Evolutionary conservation across 2,888 invertebrate species (phyloP), one percentile per base, ranked within the genome.

Genomic region (Machimus rusticus): DNA sequence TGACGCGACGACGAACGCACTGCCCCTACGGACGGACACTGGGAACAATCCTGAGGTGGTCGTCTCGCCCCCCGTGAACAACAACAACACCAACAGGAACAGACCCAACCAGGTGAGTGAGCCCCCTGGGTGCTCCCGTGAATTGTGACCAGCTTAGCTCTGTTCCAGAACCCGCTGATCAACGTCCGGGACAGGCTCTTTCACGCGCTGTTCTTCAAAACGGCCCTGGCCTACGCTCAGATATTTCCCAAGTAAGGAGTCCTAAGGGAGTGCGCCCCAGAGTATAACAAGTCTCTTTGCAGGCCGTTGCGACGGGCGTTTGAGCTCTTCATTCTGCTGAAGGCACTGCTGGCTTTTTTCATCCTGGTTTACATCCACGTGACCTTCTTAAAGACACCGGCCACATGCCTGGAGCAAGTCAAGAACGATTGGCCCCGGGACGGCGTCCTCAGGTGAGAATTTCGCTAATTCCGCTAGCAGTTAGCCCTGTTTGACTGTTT

Each of bases 321-420:
- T 86, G 92, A 92, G 87, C 90, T 91, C 74, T 90, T 92, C 89
- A 90, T 93, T 87, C 89, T 91, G 87, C 92, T 94, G 23, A 94
- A 96, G 95, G 97, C 97, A 3, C 93, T 98, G 89, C 91, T 95
- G 86, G 97, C 98, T 86, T 96, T 99, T 93, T 97, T 97, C 91
- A 96, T 98, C 82, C 94, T 99, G 90, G 96, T 97, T 79, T 99
- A 99, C 92, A 98, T 99, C 91, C 99, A 99, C 92, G 95, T 98
- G 92, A 96, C 97, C 89, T 99, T 99, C 93, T 97, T 98, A 77
- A 95, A 97, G 91, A 95, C 97, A 88, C 98, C 99, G 8, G 97
- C 98, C 86, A 98, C 98, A 90, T 99, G 99, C 92, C 94, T 99
- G 90, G 96, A 97, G 91, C 96, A 97, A 92, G 95, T 98, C 46